A percentile compares a stretch with the other conserved stretches of the same genome.
These are phyloP conservation scores for Cisticola juncidis DNA, from an alignment of 2,113 vertebrate genomes.

Conservation along the genomic window DNA sequence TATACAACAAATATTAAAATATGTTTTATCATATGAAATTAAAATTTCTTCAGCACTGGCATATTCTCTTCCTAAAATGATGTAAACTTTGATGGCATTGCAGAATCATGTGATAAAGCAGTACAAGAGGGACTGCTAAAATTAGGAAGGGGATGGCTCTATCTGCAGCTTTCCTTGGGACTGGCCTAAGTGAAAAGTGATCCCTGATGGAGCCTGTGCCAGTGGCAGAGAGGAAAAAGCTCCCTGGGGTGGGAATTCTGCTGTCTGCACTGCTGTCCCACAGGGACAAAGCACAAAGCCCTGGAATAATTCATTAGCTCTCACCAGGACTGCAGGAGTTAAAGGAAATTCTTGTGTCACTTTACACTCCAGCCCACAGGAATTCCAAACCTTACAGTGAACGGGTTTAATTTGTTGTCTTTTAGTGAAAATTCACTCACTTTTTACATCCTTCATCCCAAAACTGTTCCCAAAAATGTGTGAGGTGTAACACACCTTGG, in stretches of 20 bases:
- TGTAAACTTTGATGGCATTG: not conserved
- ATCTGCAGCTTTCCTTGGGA: constrained; percentile 1
- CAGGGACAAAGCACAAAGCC: not conserved
- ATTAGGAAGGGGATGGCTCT: not conserved
- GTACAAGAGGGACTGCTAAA: not conserved
- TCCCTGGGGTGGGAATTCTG: not conserved
- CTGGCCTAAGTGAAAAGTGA: not conserved
- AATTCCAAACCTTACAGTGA: not conserved
- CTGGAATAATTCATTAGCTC: not conserved
- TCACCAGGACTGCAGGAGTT: not conserved
- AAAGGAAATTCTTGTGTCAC: not conserved
- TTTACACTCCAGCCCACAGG: not conserved
- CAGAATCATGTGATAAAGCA: not conserved
- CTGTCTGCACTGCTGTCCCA: not conserved
- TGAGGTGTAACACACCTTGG: not conserved
- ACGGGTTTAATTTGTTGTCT: not conserved
- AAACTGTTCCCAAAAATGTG: not conserved
- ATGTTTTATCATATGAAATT: not conserved
- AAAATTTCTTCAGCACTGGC: not conserved
- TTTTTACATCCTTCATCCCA: not conserved
- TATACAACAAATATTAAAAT: not conserved
- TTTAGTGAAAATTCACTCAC: not conserved
- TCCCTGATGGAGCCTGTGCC: not conserved
- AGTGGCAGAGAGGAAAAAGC: not conserved
- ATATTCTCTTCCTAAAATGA: not conserved